Percentiles rank a stretch among this genome's conserved stretches.
Evolutionary conservation across 1,140 invertebrate genomes (phyloP).

Genomic region (Venturia canescens): DNA sequence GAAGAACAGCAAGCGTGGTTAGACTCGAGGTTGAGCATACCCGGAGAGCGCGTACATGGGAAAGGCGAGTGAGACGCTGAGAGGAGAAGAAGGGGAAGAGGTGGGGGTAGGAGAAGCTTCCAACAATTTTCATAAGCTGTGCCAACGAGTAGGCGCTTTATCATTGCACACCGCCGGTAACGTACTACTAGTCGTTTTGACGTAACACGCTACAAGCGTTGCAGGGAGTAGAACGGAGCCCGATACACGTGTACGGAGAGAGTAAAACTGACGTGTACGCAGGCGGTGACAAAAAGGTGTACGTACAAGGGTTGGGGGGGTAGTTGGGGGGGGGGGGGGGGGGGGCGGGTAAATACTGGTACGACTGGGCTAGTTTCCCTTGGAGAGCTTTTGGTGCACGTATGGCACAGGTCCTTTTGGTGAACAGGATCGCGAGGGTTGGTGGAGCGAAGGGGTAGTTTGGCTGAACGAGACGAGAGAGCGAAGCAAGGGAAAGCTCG

Average conservation of each 20-base stretch:
- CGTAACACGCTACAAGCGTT: constrained; percentile 2
- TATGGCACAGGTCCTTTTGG: not conserved
- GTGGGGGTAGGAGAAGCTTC: not conserved
- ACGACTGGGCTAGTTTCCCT: too few relatives aligned
- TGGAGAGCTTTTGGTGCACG: not conserved
- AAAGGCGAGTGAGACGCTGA: too few relatives aligned
- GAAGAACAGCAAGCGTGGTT: too few relatives aligned
- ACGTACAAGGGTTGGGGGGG: too few relatives aligned
- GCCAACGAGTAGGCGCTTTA: constrained; percentile 36
- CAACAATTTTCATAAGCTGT: constrained; percentile 40
- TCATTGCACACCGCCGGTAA: constrained; percentile 5
- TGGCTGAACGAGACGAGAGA: constrained; percentile 15
- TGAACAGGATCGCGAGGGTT: too few relatives aligned
- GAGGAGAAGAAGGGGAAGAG: not conserved
- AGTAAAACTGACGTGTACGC: too few relatives aligned
- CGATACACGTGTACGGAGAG: too few relatives aligned
- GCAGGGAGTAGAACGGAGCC: not conserved
- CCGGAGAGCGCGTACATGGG: not conserved
- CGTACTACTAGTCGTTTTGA: constrained; percentile 28
- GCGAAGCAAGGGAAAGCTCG: not conserved
- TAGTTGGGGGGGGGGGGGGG: too few relatives aligned
- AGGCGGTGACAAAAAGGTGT: too few relatives aligned
- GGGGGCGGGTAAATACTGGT: too few relatives aligned
- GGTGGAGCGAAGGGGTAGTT: not conserved
- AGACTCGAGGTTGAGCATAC: not conserved